phyloP scores from a whole-genome alignment of 2,797 vertebrate species.

The Clarias platycephalus region DNA sequence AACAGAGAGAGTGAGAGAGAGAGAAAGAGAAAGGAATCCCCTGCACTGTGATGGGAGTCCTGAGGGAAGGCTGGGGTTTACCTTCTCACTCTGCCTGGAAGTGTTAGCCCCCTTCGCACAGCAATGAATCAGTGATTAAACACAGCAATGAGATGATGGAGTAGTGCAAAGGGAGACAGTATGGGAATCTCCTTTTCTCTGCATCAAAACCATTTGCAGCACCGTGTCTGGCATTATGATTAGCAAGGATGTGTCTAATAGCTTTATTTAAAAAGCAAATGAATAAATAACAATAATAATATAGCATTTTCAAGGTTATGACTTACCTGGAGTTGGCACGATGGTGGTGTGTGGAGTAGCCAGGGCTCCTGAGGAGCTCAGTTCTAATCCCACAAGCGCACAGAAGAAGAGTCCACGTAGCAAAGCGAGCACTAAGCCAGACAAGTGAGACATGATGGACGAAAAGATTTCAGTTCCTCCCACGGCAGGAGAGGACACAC shows the following conservation, averaged over 20 bases:
- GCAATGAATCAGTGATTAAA: background rate
- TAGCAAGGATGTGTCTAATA: background rate
- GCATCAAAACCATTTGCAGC: background rate
- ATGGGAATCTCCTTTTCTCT: background rate
- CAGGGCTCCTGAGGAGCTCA: slow-evolving; percentile 66
- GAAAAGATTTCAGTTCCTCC: slow-evolving; percentile 52
- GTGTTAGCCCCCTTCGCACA: background rate
- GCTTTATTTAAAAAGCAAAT: slow-evolving; percentile 14
- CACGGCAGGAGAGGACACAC: slow-evolving; percentile 46
- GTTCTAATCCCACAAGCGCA: slow-evolving; percentile 77
- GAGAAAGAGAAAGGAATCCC: slow-evolving; percentile 19
- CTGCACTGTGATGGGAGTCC: slow-evolving; percentile 18
- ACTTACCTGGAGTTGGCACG: slow-evolving; percentile 74
- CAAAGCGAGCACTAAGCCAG: slow-evolving; percentile 68
- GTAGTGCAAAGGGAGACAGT: background rate
- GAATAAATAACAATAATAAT: no score
- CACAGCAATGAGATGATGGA: background rate
- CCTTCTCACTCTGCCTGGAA: slow-evolving; percentile 27
- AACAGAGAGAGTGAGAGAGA: background rate
- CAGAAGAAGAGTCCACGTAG: slow-evolving; percentile 82
- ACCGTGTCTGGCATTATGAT: background rate
- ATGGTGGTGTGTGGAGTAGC: slow-evolving; percentile 64
- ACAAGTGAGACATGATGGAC: slow-evolving; percentile 74
- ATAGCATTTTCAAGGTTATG: background rate
- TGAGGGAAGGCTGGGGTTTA: slow-evolving; percentile 30